These are phyloP conservation scores for Ephydatia muelleri DNA, from an alignment of 37 sponge, comb jelly and placozoan species.

Conservation along the genomic window DNA sequence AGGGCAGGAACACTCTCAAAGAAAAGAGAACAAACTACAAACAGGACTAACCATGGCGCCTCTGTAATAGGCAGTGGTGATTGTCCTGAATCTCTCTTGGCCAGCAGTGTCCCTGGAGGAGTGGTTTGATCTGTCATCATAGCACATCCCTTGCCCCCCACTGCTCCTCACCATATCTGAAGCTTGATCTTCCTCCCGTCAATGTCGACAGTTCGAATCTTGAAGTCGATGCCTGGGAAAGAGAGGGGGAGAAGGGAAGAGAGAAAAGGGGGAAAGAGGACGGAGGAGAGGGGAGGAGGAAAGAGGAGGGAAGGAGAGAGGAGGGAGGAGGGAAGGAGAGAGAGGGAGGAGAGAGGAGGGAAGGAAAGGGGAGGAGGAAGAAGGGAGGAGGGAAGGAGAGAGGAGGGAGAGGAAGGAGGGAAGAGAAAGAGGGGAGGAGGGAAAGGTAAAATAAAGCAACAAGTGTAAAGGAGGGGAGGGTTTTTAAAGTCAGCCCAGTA, in stretches of 20 bases:
- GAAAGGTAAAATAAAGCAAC: neutral
- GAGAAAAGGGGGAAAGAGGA: too few relatives aligned
- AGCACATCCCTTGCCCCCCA: neutral
- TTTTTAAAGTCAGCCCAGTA: neutral
- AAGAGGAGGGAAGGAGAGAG: neutral
- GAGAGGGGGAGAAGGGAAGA: neutral
- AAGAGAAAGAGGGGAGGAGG: neutral
- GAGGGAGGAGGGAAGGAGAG: constrained; percentile 2
- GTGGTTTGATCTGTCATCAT: neutral
- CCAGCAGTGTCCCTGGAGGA: constrained; percentile 25
- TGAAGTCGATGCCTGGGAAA: neutral
- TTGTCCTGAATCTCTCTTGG: constrained; percentile 25
- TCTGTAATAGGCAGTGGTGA: constrained; percentile 31
- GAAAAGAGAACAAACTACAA: constrained; percentile 6
- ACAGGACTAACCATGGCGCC: constrained; percentile 15
- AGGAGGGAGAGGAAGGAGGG: neutral
- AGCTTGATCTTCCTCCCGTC: constrained; percentile 94
- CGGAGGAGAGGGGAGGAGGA: neutral
- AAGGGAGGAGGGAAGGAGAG: neutral
- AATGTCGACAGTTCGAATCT: neutral
- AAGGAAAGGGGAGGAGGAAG: neutral
- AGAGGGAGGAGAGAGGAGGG: neutral
- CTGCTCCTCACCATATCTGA: constrained; percentile 85
- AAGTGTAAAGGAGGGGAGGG: neutral
- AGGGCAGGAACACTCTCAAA: neutral